Evolutionary conservation across 2,888 invertebrate genomes (phyloP).

Genomic region (Harpalus rubripes): DNA sequence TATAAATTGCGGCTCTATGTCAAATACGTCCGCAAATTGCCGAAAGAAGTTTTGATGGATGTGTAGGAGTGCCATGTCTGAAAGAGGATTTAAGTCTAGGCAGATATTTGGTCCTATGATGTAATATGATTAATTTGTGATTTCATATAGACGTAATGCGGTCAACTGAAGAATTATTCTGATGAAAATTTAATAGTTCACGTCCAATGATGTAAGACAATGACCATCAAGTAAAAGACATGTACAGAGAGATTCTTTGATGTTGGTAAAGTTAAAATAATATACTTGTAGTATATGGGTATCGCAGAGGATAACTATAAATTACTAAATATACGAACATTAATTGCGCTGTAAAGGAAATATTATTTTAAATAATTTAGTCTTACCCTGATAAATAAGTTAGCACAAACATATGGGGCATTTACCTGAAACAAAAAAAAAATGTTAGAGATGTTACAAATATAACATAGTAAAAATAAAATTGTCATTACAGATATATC

Average conservation of each 20-base stretch:
- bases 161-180: constrained; percentile 20
- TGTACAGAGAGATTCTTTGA: neutral
- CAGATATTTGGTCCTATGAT: constrained; percentile 32
- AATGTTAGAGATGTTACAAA: too few relatives aligned
- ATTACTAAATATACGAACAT: too few relatives aligned
- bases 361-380: too few relatives aligned
- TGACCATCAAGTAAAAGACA: constrained; percentile 4
- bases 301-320: too few relatives aligned
- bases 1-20: constrained; percentile 1
- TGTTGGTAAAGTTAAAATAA: neutral
- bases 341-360: too few relatives aligned
- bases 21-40: constrained; percentile 6
- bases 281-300: too few relatives aligned
- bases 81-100: neutral
- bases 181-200: constrained; percentile 23
- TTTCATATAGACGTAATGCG: constrained; percentile 12
- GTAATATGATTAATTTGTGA: constrained; percentile 19
- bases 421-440: too few relatives aligned
- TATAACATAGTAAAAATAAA: too few relatives aligned
- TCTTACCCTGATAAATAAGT: too few relatives aligned
- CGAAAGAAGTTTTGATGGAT: constrained; percentile 27
- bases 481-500: too few relatives aligned
- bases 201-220: constrained; percentile 4
- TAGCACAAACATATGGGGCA: too few relatives aligned
- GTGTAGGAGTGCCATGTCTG: constrained; percentile 13